Evolutionary conservation across 2,797 vertebrate species (phyloP).

Genomic region (Somateria mollissima): DNA sequence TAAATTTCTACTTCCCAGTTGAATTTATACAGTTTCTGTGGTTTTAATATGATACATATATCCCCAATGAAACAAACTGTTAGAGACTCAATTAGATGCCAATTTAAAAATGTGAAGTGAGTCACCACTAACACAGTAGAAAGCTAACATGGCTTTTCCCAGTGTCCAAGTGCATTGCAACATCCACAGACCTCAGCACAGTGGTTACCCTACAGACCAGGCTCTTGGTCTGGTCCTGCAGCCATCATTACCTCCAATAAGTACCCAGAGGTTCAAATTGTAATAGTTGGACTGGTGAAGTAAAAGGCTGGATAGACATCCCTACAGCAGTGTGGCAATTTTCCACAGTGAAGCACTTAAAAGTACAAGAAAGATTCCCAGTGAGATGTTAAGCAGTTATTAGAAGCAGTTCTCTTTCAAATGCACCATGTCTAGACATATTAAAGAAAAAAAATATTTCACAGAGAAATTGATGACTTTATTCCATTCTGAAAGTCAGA

Average conservation of each 20-base stretch:
- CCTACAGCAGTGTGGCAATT: background rate
- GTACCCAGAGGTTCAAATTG: background rate
- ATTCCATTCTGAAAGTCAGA: background rate
- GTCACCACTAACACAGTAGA: background rate
- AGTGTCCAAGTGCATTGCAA: background rate
- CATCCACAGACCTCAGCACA: too few species aligned
- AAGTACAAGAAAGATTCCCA: background rate
- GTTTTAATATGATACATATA: background rate
- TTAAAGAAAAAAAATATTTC: background rate
- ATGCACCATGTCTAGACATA: background rate
- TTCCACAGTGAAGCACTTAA: background rate
- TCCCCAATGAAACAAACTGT: background rate
- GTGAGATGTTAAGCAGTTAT: background rate
- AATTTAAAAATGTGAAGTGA: background rate
- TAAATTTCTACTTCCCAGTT: background rate
- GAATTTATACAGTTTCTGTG: background rate
- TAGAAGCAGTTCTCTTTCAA: conserved; percentile 18
- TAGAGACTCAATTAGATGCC: background rate
- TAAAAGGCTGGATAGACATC: background rate
- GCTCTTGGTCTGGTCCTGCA: background rate
- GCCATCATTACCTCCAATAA: background rate
- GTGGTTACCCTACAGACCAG: background rate
- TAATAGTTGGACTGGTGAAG: background rate
- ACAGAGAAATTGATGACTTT: background rate
- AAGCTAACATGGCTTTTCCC: background rate